Conservation (phyloP, 2,888 invertebrate species). For the Luperina nickerlii region DNA sequence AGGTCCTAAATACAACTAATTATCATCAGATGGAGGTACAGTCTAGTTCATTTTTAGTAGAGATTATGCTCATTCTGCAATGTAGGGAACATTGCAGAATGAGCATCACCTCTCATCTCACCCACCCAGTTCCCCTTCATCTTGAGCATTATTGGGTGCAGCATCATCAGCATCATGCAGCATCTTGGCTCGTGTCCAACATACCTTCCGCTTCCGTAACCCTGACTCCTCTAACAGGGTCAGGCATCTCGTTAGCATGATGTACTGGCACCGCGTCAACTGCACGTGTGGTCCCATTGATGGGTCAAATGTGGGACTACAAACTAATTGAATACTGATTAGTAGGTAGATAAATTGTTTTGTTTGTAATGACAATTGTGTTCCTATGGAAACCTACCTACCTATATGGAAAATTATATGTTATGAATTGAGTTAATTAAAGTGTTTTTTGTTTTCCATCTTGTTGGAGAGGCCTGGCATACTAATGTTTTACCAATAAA, state of each 20-base stretch:
- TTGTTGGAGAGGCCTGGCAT: not conserved
- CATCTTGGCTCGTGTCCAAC: conserved; percentile 27
- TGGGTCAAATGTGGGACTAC: conserved; percentile 14
- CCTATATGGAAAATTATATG: not conserved
- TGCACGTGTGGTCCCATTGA: conserved; percentile 38
- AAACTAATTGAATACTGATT: conserved; percentile 54
- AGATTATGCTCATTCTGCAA: not conserved
- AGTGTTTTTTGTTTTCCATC: conserved; percentile 49
- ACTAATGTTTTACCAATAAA: too few species aligned
- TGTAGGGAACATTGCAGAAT: too few species aligned
- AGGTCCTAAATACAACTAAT: not conserved
- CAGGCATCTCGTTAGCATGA: conserved; percentile 41
- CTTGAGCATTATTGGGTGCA: not conserved
- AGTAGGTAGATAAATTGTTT: conserved; percentile 52
- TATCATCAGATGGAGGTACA: not conserved
- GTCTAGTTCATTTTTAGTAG: not conserved
- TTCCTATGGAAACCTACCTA: not conserved
- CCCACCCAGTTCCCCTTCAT: too few species aligned
- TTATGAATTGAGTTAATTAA: conserved; percentile 23
- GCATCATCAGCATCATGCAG: too few species aligned
- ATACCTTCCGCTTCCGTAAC: conserved; percentile 33
- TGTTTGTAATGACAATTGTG: conserved; percentile 52
- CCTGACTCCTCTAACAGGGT: conserved; percentile 45
- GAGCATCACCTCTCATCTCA: too few species aligned
- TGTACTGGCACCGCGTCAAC: conserved; percentile 60